Conservation (phyloP, 1,140 invertebrate species). For the Drosophila elegans region DNA sequence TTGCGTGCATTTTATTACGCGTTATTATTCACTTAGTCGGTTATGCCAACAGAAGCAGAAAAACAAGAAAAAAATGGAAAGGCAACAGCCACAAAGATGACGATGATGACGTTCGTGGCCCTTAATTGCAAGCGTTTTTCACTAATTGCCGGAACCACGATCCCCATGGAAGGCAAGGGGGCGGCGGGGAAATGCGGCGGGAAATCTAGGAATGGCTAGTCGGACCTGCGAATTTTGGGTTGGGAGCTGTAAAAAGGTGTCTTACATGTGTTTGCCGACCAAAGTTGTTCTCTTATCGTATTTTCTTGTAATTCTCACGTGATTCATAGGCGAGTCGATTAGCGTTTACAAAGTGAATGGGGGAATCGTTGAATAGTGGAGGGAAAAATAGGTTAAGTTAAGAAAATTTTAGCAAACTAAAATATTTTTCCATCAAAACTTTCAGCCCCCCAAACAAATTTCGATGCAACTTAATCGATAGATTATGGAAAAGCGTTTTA, state of each 20-base stretch:
- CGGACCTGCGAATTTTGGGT: neutral
- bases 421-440: neutral
- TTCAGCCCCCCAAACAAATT: neutral
- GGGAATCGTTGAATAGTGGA: neutral
- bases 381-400: too few relatives aligned
- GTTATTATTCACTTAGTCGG: constrained; percentile 77
- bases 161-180: constrained; percentile 2
- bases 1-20: constrained; percentile 76
- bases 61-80: constrained; percentile 2
- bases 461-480: constrained; percentile 1
- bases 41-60: constrained; percentile 38
- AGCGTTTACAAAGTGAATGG: constrained; percentile 16
- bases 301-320: constrained; percentile 46
- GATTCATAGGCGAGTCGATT: constrained; percentile 56
- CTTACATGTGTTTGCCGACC: constrained; percentile 54
- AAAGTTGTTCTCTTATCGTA: constrained; percentile 34
- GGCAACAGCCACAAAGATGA: constrained; percentile 4
- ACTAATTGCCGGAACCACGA: constrained; percentile 35
- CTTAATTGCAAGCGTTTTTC: constrained; percentile 61
- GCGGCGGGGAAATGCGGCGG: neutral
- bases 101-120: constrained; percentile 14
- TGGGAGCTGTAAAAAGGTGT: constrained; percentile 35
- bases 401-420: neutral
- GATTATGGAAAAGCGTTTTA: constrained; percentile 3
- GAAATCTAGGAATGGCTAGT: neutral